phyloP scores from a whole-genome alignment of 2,113 vertebrate genomes.

The Malaclemys terrapin region DNA sequence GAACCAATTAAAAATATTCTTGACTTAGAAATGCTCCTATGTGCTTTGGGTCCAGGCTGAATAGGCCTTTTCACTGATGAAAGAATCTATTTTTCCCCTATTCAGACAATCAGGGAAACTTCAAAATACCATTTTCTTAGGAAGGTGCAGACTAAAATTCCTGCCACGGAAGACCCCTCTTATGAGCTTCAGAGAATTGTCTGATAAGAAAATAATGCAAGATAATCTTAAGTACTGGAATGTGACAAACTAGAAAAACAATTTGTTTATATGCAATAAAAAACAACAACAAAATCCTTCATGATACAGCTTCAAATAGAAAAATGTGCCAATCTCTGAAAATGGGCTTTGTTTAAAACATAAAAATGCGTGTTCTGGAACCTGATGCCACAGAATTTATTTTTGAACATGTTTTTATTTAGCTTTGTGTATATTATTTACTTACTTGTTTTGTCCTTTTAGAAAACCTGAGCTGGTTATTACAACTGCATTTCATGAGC shows the following conservation, averaged over 20 bases:
- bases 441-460: neutral
- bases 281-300: neutral
- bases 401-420: neutral
- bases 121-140: neutral
- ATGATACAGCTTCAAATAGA: neutral
- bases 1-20: slow-evolving; percentile 66
- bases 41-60: neutral
- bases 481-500: neutral
- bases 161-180: neutral
- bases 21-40: slow-evolving; percentile 2
- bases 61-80: neutral
- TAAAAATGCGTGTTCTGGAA: neutral
- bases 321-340: neutral
- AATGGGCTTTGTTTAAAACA: neutral
- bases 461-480: neutral
- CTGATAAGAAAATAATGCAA: neutral
- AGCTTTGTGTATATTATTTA: neutral
- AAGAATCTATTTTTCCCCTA: neutral
- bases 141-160: neutral
- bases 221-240: neutral
- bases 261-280: slow-evolving; percentile 3
- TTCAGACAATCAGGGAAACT: slow-evolving; percentile 11
- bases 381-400: neutral
- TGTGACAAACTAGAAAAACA: slow-evolving; percentile 2
- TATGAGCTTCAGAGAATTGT: neutral